These are phyloP conservation scores for Entelurus aequoreus DNA, from an alignment of 2,113 vertebrate species.

Conservation along the genomic window DNA sequence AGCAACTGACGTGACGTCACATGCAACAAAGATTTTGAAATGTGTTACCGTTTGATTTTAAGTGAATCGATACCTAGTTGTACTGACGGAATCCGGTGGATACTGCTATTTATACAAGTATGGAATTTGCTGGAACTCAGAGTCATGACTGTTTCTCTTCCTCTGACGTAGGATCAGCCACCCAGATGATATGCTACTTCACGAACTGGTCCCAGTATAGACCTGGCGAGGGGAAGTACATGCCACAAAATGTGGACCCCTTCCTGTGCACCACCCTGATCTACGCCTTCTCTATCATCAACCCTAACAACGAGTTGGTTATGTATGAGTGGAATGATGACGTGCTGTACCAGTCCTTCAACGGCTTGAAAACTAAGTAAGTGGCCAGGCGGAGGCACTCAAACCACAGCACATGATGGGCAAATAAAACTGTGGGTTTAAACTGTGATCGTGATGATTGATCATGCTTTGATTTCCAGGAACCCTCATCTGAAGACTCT, in stretches of 20 bases:
- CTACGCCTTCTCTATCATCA: conserved; percentile 83
- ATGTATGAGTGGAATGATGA: conserved; percentile 81
- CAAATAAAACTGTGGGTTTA: background rate
- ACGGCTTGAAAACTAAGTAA: conserved; percentile 75
- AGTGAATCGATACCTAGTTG: too few relatives aligned
- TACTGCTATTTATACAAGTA: too few relatives aligned
- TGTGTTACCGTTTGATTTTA: too few relatives aligned
- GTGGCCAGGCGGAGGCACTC: conserved; percentile 3
- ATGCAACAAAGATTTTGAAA: too few relatives aligned
- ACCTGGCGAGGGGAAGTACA: conserved; percentile 67
- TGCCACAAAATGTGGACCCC: conserved; percentile 76
- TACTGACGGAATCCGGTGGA: too few relatives aligned
- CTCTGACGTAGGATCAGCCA: conserved; percentile 47
- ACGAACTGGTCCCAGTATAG: conserved; percentile 87
- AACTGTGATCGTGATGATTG: background rate
- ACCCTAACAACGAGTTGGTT: conserved; percentile 71
- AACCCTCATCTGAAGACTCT: conserved; percentile 80
- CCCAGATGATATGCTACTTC: conserved; percentile 82
- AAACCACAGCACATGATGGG: background rate
- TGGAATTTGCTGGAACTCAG: too few relatives aligned
- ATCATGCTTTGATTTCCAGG: conserved; percentile 47
- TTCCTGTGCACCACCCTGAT: conserved; percentile 77
- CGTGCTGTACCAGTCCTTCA: conserved; percentile 78
- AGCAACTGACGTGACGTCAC: too few relatives aligned
- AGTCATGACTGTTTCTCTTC: background rate